phyloP scores from a whole-genome alignment of 2,113 vertebrate species.

The Cairina moschata region DNA sequence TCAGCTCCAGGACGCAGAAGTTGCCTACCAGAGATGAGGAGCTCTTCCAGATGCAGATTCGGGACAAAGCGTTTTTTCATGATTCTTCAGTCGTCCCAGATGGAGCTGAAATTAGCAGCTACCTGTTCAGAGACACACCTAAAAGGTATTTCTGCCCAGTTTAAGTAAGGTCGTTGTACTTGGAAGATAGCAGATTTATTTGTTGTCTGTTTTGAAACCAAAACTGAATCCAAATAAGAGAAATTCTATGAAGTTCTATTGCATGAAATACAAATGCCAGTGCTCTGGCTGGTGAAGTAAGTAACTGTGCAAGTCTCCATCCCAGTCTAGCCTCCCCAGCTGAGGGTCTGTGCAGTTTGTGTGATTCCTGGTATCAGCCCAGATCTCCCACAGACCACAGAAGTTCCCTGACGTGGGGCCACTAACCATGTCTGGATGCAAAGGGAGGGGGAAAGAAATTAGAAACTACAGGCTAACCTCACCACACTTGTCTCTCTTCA shows the following conservation, averaged over 20 bases:
- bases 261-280: neutral
- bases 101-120: constrained; percentile 94
- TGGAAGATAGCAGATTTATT: neutral
- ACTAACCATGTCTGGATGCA: neutral
- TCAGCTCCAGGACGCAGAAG: constrained; percentile 85
- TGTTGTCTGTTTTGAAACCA: neutral
- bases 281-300: neutral
- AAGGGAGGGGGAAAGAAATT: neutral
- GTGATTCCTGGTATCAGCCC: neutral
- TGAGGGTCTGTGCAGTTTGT: neutral
- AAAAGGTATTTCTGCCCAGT: constrained; percentile 83
- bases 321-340: neutral
- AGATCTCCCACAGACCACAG: neutral
- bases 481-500: neutral
- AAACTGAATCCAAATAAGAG: neutral
- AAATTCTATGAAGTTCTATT: neutral
- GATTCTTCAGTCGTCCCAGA: constrained; percentile 94
- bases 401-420: neutral
- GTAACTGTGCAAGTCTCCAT: neutral
- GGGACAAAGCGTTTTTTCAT: constrained; percentile 91
- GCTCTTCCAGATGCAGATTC: constrained; percentile 97
- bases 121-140: constrained; percentile 94
- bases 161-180: neutral
- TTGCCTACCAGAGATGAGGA: constrained; percentile 95
- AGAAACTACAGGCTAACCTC: neutral